Base-by-base conservation (phyloP, 2,888 invertebrate genomes). In the Cistogaster globosa region DNA sequence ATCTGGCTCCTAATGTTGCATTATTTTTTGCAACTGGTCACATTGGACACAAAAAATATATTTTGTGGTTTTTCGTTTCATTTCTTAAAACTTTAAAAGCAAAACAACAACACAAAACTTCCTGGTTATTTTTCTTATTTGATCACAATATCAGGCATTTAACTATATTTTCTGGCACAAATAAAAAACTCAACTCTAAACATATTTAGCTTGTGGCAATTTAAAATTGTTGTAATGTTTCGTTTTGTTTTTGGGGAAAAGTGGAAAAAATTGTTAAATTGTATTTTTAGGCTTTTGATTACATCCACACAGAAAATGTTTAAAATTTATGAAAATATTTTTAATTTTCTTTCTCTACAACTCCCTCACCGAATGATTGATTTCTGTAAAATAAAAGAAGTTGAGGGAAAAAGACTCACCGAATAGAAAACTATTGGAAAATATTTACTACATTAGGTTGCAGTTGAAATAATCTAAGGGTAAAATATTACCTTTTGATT, bases 111-210 rank as follows among this genome's bases (percentile, higher is more conserved):
- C 76, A 84, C 86, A 58, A 83, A 78, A 84, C 86, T 88, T 90
- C 88, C 90, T 90, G 90, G 88, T 89, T 81, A 77, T 74, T 63
- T 69, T 53, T 76, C 60, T 76, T 69, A 69, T 84, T 84, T 74
- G 81, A 81, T 77, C 77, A 78, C 48, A 76, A 78, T 62, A 76
- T 76, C 80, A 69, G 65, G 38, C 72, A 45, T 62, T 65, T 58
- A 63, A 65, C 58, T 62, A 69, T 72, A 6, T 38, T 74, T 42
- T 55, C 53, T 26, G 6, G 45, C 60, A 42, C 45, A 57, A 48
- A 57, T 48, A 57, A 48, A 57, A 20, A 18, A 53, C 26, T 26
- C 26, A 57, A 48, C 51, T 0, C 14, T 67, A 20, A 84, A 72
- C 55, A 72, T 63, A 68, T 63, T 81, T 81, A 55, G 82, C 85